Evolutionary conservation across 2,888 invertebrate species (phyloP).

Genomic region (Andrena dorsata): DNA sequence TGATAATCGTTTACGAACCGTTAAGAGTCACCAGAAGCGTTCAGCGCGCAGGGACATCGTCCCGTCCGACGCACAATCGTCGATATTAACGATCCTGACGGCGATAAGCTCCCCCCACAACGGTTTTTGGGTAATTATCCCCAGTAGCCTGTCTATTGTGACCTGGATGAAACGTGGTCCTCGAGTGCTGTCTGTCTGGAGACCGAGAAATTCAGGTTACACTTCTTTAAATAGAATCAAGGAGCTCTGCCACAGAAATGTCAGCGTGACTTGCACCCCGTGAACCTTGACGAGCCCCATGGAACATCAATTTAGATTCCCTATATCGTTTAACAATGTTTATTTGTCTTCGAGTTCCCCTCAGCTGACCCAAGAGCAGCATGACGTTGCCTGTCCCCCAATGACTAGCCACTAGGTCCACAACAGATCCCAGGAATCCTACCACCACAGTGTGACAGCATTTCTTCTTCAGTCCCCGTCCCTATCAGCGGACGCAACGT

Average conservation of each 20-base stretch:
- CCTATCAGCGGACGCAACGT: background rate
- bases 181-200: conserved; percentile 37
- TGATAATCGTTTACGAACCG: conserved; percentile 15
- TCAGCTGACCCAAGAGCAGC: background rate
- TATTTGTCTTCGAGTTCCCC: background rate
- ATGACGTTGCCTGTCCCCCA: background rate
- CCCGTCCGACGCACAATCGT: conserved; percentile 46
- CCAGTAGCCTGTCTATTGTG: conserved; percentile 46
- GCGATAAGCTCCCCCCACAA: conserved; percentile 17
- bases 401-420: conserved; percentile 3
- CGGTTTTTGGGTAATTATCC: conserved; percentile 64
- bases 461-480: background rate
- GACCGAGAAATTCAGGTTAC: conserved; percentile 34
- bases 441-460: background rate
- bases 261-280: conserved; percentile 44
- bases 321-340: background rate
- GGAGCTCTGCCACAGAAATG: conserved; percentile 28
- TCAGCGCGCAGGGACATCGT: conserved; percentile 21
- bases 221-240: conserved; percentile 73
- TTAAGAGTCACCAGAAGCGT: conserved; percentile 18
- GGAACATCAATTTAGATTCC: background rate
- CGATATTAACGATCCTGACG: conserved; percentile 49
- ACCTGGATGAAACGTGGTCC: conserved; percentile 34
- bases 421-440: background rate
- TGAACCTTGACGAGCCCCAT: background rate